A percentile compares a stretch with the other conserved stretches of the same genome.
Evolutionary conservation across 92 coral and sea anemone genomes (phyloP).

Genomic region (Parazoanthus swiftii): DNA sequence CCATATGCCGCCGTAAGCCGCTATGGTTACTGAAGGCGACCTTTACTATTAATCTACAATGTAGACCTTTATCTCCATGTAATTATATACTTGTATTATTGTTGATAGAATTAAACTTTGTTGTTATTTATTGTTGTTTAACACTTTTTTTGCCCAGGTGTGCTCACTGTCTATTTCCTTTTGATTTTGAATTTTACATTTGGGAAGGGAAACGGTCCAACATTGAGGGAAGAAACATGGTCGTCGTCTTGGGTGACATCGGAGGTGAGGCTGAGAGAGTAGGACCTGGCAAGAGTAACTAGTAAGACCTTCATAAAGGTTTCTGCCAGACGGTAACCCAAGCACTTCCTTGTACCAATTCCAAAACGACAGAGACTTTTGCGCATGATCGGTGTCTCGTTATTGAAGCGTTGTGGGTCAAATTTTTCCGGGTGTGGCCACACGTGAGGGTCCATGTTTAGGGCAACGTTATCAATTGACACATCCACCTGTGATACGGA

Average conservation of each 20-base stretch:
- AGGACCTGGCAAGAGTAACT: conserved; percentile 36
- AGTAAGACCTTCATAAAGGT: conserved; percentile 66
- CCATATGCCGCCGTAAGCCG: too few species aligned
- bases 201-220: conserved; percentile 65
- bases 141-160: too few species aligned
- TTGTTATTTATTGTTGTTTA: too few species aligned
- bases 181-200: conserved; percentile 56
- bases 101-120: too few species aligned
- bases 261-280: conserved; percentile 52
- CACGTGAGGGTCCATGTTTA: conserved; percentile 59
- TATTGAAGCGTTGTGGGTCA: conserved; percentile 68
- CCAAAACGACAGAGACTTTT: conserved; percentile 71
- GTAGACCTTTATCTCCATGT: too few species aligned
- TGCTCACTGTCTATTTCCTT: not conserved
- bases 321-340: conserved; percentile 75
- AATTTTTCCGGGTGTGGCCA: conserved; percentile 61
- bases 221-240: conserved; percentile 55
- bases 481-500: conserved; percentile 53
- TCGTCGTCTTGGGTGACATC: conserved; percentile 59
- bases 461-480: conserved; percentile 68
- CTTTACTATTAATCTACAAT: too few species aligned
- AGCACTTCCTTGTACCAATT: conserved; percentile 66
- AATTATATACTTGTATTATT: too few species aligned
- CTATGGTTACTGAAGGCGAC: too few species aligned
- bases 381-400: conserved; percentile 81